These are phyloP conservation scores for Drosophila cardini DNA, from an alignment of 1,140 invertebrate species.

Conservation along the genomic window DNA sequence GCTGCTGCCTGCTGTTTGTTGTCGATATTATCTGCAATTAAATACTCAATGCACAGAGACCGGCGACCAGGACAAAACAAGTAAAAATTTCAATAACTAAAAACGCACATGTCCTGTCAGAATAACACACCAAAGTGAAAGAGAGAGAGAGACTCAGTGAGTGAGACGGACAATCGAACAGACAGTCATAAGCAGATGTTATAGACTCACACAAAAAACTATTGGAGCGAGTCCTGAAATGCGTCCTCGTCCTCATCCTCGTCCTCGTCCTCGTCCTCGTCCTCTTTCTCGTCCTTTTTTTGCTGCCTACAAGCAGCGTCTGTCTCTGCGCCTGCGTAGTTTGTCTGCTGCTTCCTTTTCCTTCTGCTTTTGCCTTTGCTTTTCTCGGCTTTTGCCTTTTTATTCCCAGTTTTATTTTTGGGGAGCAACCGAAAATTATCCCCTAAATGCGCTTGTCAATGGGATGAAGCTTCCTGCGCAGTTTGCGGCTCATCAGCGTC, in stretches of 20 bases:
- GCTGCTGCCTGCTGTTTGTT: conserved; percentile 65
- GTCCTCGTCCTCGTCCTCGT: background rate
- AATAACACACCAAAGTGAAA: conserved; percentile 21
- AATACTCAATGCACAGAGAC: conserved; percentile 78
- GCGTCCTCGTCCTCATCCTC: conserved; percentile 12
- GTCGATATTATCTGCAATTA: conserved; percentile 83
- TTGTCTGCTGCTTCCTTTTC: conserved; percentile 12
- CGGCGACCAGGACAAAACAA: conserved; percentile 64
- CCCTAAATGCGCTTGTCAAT: conserved; percentile 78
- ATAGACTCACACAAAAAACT: conserved; percentile 52
- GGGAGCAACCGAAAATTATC: conserved; percentile 68
- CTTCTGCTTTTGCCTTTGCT: conserved; percentile 2
- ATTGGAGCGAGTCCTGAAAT: conserved; percentile 73
- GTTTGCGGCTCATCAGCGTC: conserved; percentile 80
- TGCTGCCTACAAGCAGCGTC: conserved; percentile 51
- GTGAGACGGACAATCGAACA: background rate
- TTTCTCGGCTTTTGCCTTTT: background rate
- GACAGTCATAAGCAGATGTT: conserved; percentile 65
- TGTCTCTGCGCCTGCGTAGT: conserved; percentile 30
- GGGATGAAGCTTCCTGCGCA: conserved; percentile 70
- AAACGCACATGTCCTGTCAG: conserved; percentile 76
- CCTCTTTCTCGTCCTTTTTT: conserved; percentile 5
- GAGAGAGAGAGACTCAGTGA: conserved; percentile 7
- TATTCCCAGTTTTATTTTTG: conserved; percentile 13
- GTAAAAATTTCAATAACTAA: conserved; percentile 83